Evolutionary conservation across 2,113 vertebrate genomes (phyloP), one percentile per base, ranked within the genome.

Genomic region (Atlantisia rogersi): DNA sequence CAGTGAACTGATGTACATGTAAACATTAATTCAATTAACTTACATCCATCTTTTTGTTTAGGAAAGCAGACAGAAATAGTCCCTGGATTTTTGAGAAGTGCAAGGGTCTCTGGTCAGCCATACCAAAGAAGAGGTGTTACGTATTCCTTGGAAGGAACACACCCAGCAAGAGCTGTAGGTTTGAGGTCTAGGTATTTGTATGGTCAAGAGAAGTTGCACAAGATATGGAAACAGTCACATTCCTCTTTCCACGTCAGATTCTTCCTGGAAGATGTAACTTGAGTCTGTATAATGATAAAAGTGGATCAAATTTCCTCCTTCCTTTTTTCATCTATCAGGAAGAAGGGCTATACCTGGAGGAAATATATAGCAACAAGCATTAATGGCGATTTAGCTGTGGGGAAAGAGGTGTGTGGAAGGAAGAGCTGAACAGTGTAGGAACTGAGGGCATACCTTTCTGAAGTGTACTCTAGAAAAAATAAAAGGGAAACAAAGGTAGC

Each of bases 141-240:
- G 71, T 76, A 46, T 73, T 52, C 28, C 32, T 52, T 46, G 48
- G 32, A 79, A 81, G 24, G 32, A 88, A 58, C 62, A 83, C 39
- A 82, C 9, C 1, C 12, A 74, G 81, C 44, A 62, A 22, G 28
- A 52, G 6, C 25, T 82, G 12, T 24, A 62, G 19, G 29, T 84
- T 17, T 52, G 64, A 78, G 11, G 15, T 46, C 37, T 84, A 25
- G 15, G 15, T 46, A 10, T 84, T 84, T 89, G 10, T 68, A n/a
- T n/a, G 6, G 64, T 19, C 20, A 68, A 31, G 22, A 29, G 25
- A 75, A 39, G 20, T 35, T 39, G 15, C 58, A 28, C 28, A 71
- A 60, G 59, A 35, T 10, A 4, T 37, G 22, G 19, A 86, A 62
- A 9, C 4, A 59, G 42, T 17, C 11, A 15, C 0, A 0, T 55